Base-by-base conservation (phyloP, 2,888 invertebrate species). In the Ceramica pisi region DNA sequence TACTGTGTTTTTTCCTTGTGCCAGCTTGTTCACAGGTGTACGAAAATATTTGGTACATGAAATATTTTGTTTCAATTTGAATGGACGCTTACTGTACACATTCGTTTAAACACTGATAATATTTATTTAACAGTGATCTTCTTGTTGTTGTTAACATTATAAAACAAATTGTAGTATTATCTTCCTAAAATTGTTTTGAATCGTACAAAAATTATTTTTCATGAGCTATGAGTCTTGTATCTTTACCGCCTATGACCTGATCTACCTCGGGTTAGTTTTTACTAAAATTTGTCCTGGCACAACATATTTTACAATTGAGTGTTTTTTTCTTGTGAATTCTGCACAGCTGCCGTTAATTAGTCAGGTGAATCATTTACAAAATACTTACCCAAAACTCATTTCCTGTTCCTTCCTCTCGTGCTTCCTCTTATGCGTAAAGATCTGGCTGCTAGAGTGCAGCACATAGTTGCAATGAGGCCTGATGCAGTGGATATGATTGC, bases 401-500 rank as follows among this genome's bases (percentile, higher is more conserved):
- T 99, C 99, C 46, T 98, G 98, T 88, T 99, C 99, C 89, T 98
- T 98, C 62, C 99, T 97, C 93, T 99, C 99, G 93, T 99, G 99
- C 91, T 99, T 99, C 69, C 99, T 97, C 95, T 99, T 99, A 94
- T 99, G 99, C 14, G 99, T 99, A 93, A 99, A 98, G 82, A 99
- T 97, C 92, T 99, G 99, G 64, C 99, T 99, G 90, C 99, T 99
- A 48, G 99, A 99, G 91, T 99, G 99, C 78, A 99, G 96, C 5
- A 99, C 99, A 92, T 99, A 99, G 92, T 98, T 98, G 96, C 99
- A 99, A 75, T 98, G 98, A 4, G 98, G 98, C 75, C 99, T 97
- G 86, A 99, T 99, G 96, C 99, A 99, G 95, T 99, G 99, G 84
- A 99, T 99, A 94, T 99, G 99, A 96, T 99, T 99, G 96, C 99